Evolutionary conservation across 2,113 vertebrate genomes (phyloP).

Genomic region (Phoenicopterus ruber): DNA sequence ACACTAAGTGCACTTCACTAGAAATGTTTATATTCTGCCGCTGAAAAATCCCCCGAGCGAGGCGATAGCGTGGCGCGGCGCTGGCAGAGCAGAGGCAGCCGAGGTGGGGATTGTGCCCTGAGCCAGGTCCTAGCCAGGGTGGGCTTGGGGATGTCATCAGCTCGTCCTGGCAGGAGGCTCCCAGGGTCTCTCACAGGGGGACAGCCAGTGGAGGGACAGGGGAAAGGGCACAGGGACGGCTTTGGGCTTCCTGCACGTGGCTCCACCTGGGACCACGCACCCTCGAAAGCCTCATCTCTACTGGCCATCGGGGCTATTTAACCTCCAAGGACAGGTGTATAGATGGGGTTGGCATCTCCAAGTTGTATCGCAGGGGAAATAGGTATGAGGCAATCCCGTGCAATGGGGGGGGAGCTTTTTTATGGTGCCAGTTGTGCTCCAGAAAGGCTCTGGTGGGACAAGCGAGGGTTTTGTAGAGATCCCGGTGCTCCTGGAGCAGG

Average conservation of each 20-base stretch:
- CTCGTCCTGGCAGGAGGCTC: not conserved
- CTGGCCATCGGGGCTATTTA: not conserved
- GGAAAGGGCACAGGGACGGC: not conserved
- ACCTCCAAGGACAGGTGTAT: not conserved
- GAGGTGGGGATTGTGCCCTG: not conserved
- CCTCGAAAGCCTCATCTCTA: not conserved
- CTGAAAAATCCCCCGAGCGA: not conserved
- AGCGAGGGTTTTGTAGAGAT: not conserved
- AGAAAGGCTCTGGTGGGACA: not conserved
- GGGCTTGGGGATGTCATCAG: not conserved
- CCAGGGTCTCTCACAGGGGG: not conserved
- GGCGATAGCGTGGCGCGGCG: not conserved
- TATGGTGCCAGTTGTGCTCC: not conserved
- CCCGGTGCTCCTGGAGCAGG: not conserved
- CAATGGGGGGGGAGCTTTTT: not conserved
- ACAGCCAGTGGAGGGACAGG: not conserved
- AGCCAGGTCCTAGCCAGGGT: not conserved
- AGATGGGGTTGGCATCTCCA: not conserved
- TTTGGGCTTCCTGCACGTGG: not conserved
- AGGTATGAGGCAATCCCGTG: not conserved
- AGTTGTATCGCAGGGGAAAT: not conserved
- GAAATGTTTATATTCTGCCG: conserved; percentile 42
- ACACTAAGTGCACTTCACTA: conserved; percentile 9
- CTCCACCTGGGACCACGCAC: not conserved
- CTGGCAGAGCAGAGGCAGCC: not conserved